Evolutionary conservation across 1,140 invertebrate genomes (phyloP).

Genomic region (Dolichoris vasculosae): DNA sequence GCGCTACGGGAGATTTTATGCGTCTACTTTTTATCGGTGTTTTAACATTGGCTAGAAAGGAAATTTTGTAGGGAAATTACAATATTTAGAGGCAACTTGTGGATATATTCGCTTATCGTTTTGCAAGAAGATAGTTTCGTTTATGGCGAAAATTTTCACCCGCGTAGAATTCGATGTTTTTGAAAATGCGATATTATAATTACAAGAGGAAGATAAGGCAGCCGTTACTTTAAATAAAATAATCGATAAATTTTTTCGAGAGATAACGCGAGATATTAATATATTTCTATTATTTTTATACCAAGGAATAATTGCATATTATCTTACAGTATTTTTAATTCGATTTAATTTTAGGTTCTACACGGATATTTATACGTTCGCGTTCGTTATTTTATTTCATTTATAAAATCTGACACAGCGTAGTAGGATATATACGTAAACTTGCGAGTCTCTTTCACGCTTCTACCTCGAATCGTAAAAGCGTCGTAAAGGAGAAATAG

Average conservation of each 20-base stretch:
- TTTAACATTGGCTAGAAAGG: not conserved
- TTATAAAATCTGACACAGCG: slow-evolving; percentile 40
- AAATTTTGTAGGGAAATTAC: not conserved
- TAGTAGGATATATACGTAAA: slow-evolving; percentile 42
- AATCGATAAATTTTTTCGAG: not conserved
- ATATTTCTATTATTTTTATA: not conserved
- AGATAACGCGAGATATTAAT: not conserved
- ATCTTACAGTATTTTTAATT: slow-evolving; percentile 10
- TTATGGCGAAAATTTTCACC: no score
- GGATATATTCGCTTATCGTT: not conserved
- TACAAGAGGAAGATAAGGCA: no score
- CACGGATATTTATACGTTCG: slow-evolving; percentile 17
- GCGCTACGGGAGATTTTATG: not conserved
- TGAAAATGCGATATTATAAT: no score
- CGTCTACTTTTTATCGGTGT: not conserved
- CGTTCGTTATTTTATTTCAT: slow-evolving; percentile 35
- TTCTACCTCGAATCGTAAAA: slow-evolving; percentile 58
- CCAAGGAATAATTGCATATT: not conserved
- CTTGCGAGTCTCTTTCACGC: slow-evolving; percentile 51
- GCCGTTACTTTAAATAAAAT: no score
- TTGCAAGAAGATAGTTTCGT: not conserved
- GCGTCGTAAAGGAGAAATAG: slow-evolving; percentile 62
- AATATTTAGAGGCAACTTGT: not conserved
- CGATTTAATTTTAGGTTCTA: slow-evolving; percentile 5
- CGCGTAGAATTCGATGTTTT: no score